Conservation (phyloP, 2,113 vertebrate genomes). For the Corythornis madagascariensis region DNA sequence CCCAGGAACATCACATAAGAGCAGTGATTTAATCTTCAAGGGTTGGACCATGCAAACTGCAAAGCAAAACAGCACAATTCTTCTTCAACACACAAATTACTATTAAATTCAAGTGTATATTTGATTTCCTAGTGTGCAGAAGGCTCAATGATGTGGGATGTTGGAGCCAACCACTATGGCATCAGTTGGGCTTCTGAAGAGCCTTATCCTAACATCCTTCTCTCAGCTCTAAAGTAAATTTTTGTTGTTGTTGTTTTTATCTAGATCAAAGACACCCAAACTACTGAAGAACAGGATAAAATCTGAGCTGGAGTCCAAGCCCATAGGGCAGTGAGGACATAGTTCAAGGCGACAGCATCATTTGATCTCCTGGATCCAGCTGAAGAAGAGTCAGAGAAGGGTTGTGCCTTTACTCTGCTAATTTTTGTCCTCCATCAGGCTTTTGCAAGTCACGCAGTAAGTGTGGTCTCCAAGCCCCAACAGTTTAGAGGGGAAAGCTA, state of each 20-base stretch:
- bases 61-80: background rate
- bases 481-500: background rate
- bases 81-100: background rate
- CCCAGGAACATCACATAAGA: background rate
- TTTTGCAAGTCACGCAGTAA: background rate
- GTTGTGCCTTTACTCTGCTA: background rate
- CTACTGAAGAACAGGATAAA: background rate
- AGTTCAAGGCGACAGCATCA: background rate
- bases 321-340: background rate
- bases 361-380: background rate
- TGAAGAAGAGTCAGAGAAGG: background rate
- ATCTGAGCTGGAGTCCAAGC: background rate
- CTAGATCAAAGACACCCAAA: background rate
- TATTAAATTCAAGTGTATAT: background rate
- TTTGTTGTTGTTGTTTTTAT: background rate
- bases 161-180: background rate
- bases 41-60: background rate
- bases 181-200: background rate
- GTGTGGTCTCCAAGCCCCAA: background rate
- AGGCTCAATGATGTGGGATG: background rate
- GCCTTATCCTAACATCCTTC: background rate
- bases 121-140: background rate
- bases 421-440: background rate
- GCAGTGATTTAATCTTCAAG: background rate
- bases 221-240: background rate